Evolutionary conservation across 2,888 invertebrate species (phyloP).

Genomic region (Chorisops tibialis): DNA sequence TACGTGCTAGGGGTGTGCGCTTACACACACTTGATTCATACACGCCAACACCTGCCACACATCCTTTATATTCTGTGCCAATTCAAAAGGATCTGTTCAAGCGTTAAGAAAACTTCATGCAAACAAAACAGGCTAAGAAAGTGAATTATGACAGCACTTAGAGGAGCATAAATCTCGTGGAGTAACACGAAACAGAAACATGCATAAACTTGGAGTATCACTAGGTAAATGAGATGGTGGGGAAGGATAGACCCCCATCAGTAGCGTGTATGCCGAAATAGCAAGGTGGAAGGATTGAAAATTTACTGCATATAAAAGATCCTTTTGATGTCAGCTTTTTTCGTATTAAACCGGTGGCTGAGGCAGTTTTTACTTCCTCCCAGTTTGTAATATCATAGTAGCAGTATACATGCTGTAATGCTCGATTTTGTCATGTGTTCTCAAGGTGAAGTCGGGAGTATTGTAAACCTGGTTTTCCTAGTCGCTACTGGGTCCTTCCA

Average conservation of each 20-base stretch:
- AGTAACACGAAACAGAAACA: constrained; percentile 5
- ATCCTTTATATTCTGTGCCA: not conserved
- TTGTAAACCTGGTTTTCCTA: too few relatives aligned
- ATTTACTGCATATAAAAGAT: constrained; percentile 7
- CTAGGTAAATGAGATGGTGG: not conserved
- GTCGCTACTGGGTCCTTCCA: too few relatives aligned
- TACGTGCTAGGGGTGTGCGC: too few relatives aligned
- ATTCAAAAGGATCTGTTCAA: not conserved
- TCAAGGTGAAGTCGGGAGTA: too few relatives aligned
- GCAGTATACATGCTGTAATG: too few relatives aligned
- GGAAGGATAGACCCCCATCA: too few relatives aligned
- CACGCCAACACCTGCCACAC: too few relatives aligned
- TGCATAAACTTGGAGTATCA: not conserved
- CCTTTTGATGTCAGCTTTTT: not conserved
- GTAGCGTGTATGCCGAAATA: too few relatives aligned
- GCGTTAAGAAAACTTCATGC: not conserved
- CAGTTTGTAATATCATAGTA: too few relatives aligned
- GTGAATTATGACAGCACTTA: constrained; percentile 22
- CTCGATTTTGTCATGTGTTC: too few relatives aligned
- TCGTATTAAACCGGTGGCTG: not conserved
- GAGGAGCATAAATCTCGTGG: constrained; percentile 12
- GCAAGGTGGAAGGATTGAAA: not conserved
- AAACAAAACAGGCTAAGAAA: constrained; percentile 11
- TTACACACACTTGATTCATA: too few relatives aligned
- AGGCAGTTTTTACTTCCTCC: too few relatives aligned